Evolutionary conservation across 1,140 invertebrate species (phyloP).

Genomic region (Diprion similis): DNA sequence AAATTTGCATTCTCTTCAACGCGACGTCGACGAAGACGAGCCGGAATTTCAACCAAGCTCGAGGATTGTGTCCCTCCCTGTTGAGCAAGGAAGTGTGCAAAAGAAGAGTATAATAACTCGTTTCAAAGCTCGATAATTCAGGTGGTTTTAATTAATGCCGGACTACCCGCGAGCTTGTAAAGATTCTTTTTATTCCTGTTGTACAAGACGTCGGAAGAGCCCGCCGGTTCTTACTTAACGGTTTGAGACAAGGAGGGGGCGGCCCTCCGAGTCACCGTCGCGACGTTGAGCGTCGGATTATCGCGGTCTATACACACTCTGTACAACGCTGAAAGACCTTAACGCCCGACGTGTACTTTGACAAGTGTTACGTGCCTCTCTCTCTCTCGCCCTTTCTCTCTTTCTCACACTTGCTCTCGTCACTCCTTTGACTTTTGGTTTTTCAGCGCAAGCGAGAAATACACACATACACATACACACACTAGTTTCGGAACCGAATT

Average conservation of each 20-base stretch:
- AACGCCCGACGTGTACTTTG: neutral
- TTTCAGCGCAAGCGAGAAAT: neutral
- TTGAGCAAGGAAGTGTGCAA: too few species aligned
- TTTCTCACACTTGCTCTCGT: slow-evolving; percentile 26
- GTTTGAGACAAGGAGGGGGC: neutral
- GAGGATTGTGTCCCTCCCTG: too few species aligned
- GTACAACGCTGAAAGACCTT: slow-evolving; percentile 2
- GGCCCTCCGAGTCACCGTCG: neutral
- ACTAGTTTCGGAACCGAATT: slow-evolving; percentile 25
- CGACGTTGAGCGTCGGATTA: slow-evolving; percentile 2
- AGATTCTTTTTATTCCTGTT: neutral
- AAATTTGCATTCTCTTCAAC: neutral
- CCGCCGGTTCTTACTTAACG: neutral
- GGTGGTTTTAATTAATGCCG: too few species aligned
- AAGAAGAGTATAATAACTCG: too few species aligned
- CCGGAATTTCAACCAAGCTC: too few species aligned
- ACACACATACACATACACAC: too few species aligned
- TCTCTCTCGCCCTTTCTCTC: slow-evolving; percentile 22
- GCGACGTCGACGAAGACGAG: neutral
- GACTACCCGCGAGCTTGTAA: neutral
- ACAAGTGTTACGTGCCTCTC: slow-evolving; percentile 8
- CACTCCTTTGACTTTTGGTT: slow-evolving; percentile 25
- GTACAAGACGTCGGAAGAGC: neutral
- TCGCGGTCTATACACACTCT: neutral
- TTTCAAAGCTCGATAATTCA: too few species aligned